A percentile compares a stretch with the other conserved stretches of the same genome.
phyloP scores from a whole-genome alignment of 2,888 invertebrate genomes.

The Ophioninae sp. region DNA sequence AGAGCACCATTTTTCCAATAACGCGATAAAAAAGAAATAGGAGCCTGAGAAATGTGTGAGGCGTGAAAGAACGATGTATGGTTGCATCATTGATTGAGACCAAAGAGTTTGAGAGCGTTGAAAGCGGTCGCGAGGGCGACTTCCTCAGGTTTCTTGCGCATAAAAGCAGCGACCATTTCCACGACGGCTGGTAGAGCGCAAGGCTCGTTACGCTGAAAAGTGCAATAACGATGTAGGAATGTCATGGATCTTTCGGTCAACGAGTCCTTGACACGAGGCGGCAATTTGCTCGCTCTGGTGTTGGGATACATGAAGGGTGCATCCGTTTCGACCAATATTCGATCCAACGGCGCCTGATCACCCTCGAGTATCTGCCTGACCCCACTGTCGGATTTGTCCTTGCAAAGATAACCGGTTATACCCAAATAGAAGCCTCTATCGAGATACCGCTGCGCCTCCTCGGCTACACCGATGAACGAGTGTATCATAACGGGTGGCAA shows the following conservation, averaged over 20 bases:
- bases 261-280: conserved; percentile 92
- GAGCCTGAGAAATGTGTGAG: background rate
- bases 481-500: conserved; percentile 94
- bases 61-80: background rate
- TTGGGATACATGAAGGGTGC: conserved; percentile 98
- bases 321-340: conserved; percentile 94
- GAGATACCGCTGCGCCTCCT: conserved; percentile 92
- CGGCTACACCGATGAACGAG: conserved; percentile 94
- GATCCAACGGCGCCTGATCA: conserved; percentile 91
- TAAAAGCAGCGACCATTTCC: conserved; percentile 96
- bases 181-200: conserved; percentile 96
- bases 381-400: conserved; percentile 96
- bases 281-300: conserved; percentile 95
- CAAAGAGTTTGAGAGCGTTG: conserved; percentile 95
- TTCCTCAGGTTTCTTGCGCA: conserved; percentile 92
- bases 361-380: conserved; percentile 92
- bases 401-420: conserved; percentile 92
- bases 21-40: conserved; percentile 23
- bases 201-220: conserved; percentile 98
- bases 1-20: conserved; percentile 69
- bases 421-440: conserved; percentile 94
- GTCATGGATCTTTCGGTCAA: conserved; percentile 92
- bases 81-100: conserved; percentile 88
- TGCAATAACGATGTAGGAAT: conserved; percentile 94
- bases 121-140: conserved; percentile 95